These are phyloP conservation scores for Hypercompe scribonia DNA, from an alignment of 2,888 invertebrate genomes.

Conservation along the genomic window DNA sequence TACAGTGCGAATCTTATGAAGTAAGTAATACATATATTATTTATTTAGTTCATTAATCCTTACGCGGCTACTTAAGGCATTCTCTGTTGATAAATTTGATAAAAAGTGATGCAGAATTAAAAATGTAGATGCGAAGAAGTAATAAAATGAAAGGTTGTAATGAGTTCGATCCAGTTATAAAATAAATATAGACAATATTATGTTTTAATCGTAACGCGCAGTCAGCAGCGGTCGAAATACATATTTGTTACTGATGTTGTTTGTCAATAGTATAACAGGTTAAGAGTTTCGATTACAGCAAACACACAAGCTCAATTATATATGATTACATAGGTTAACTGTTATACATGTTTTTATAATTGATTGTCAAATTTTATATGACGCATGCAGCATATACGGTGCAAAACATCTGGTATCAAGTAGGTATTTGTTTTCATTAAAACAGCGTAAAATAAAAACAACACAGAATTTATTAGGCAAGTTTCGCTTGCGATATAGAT, in stretches of 20 bases:
- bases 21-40: conserved; percentile 71
- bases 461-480: not conserved
- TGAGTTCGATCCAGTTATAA: not conserved
- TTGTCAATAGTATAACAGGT: not conserved
- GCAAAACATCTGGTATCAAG: not conserved
- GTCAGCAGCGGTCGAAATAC: not conserved
- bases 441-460: not conserved
- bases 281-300: not conserved
- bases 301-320: not conserved
- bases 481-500: not conserved
- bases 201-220: not conserved
- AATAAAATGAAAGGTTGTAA: no score
- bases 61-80: no score
- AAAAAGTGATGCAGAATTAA: not conserved
- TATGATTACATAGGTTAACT: not conserved
- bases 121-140: not conserved
- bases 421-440: not conserved
- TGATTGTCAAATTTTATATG: not conserved
- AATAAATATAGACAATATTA: not conserved
- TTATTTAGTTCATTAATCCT: no score
- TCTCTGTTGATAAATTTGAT: not conserved
- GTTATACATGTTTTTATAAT: not conserved
- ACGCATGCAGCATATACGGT: not conserved
- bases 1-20: conserved; percentile 93
- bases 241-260: not conserved